Percentiles rank a stretch among this genome's conserved stretches.
Conservation (phyloP, 2,797 vertebrate species). For the Pelodytes ibericus region DNA sequence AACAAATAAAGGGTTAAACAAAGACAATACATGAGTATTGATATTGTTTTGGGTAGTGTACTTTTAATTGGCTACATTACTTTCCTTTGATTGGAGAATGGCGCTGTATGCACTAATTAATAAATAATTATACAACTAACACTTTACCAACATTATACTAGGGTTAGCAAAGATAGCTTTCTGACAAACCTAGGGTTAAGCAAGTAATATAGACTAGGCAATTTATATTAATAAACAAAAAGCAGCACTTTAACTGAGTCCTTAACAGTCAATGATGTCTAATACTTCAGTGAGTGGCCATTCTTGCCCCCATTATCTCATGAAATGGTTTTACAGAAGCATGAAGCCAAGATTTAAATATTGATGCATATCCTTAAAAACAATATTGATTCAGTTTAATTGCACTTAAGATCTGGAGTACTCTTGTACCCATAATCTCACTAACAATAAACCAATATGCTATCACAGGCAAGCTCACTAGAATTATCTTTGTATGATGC, state of each 20-base stretch:
- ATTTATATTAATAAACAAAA: too few relatives aligned
- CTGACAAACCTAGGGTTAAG: too few relatives aligned
- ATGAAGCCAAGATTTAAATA: constrained; percentile 33
- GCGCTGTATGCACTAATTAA: too few relatives aligned
- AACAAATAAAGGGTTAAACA: too few relatives aligned
- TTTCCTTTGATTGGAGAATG: too few relatives aligned
- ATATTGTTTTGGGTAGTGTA: too few relatives aligned
- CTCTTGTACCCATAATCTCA: constrained; percentile 1
- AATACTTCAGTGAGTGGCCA: not conserved
- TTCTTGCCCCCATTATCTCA: not conserved
- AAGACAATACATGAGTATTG: too few relatives aligned
- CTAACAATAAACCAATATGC: constrained; percentile 33
- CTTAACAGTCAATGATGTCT: not conserved
- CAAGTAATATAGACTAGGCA: too few relatives aligned
- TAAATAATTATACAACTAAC: too few relatives aligned
- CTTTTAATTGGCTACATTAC: too few relatives aligned
- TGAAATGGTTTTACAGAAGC: constrained; percentile 11
- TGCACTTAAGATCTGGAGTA: constrained; percentile 5
- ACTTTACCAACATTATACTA: too few relatives aligned
- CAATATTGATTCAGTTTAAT: constrained; percentile 42
- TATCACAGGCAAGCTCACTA: constrained; percentile 15
- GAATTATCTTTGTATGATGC: constrained; percentile 10
- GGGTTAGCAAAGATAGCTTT: too few relatives aligned
- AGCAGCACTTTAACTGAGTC: not conserved
- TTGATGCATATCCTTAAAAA: constrained; percentile 8